Evolutionary conservation across 2,888 invertebrate species (phyloP), one percentile per base, ranked within the genome.

Genomic region (Zonitis immaculata): DNA sequence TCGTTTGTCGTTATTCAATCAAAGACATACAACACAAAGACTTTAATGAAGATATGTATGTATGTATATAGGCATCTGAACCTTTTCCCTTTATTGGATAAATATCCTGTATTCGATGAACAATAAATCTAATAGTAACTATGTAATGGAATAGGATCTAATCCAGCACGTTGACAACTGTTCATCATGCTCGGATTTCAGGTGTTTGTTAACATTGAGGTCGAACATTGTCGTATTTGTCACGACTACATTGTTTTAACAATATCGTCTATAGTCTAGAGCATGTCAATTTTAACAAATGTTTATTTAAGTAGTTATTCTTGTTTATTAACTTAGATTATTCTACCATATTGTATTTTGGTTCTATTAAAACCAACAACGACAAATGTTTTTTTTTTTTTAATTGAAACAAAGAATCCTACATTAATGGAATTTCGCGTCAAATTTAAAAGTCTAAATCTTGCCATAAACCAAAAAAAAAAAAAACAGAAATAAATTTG

Each of bases 401-500:
- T 16, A 7, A 6, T n/a, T 12, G 8, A 9, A 30, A n/a, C 27
- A 6, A 12, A 25, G n/a, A n/a, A n/a, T n/a, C n/a, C n/a, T n/a
- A 49, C 27, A n/a, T 16, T 18, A 12, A 8, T 16, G 18, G 6
- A 27, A 3, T 9, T 27, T 8, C 1, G 8, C 3, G 8, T 16
- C 27, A 49, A 35, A 56, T 56, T 54, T 56, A 47, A 16, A 51
- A 56, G 46, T 49, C 56, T 48, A 51, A 51, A 42, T 3, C 9
- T 35, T 9, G 6, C 30, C n/a, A 22, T 22, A 22, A 4, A 22
- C 5, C 3, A 4, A 22, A 4, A 22, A 22, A 5, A 4, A 5
- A 5, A 5, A 22, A 22, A 22, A 42, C 14, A 28, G 12, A 12
- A 51, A 58, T n/a, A n/a, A 58, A 66, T 64, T 61, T 63, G 62